Base-by-base conservation (phyloP, 1,140 invertebrate species). In the Delia radicum region DNA sequence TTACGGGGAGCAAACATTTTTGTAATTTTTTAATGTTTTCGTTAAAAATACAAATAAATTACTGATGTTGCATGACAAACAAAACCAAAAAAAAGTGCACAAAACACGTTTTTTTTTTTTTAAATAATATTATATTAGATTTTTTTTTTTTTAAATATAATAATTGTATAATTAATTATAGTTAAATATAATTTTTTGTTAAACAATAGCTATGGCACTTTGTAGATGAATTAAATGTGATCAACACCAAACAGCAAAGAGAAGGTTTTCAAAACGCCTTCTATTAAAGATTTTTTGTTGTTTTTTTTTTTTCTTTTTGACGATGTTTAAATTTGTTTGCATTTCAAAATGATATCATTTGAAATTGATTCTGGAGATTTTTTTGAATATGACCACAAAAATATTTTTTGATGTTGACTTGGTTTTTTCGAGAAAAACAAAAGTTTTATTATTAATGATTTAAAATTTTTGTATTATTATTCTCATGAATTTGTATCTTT, bases 1-100 rank as follows among this genome's bases (percentile, higher is more conserved):
- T 86, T 86, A 77, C 83, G 80, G 75, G 85, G 85, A 72, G 85
- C 85, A 78, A 86, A 86, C 85, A 86, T 86, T 75, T 80, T 75
- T 21, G 62, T 31, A 69, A 33, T 21, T 69, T 69, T 37, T 6
- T 21, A 69, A 69, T 63, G 73, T 73, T 61, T 55, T 73, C 48
- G 24, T 28, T 48, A 24, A 73, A 67, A 18, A 10, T 8, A 33
- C 29, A 69, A 33, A 12, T 2, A 33, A 37, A 33, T 37, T 15
- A 42, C 37, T 42, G 12, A 42, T 15, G 12, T 29, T 28, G 26
- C 13, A 27, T 29, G 12, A 65, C 62, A 65, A 27, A 33, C 65
- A 26, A 5, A 18, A 28, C 7, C 62, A 63, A 4, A 24, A 37
- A 33, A 12, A 24, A 10, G 21, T 42, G 37, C 15, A 31, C 28